These are phyloP conservation scores for Drosophila sp. DNA, from an alignment of 1,140 invertebrate genomes.

Conservation along the genomic window DNA sequence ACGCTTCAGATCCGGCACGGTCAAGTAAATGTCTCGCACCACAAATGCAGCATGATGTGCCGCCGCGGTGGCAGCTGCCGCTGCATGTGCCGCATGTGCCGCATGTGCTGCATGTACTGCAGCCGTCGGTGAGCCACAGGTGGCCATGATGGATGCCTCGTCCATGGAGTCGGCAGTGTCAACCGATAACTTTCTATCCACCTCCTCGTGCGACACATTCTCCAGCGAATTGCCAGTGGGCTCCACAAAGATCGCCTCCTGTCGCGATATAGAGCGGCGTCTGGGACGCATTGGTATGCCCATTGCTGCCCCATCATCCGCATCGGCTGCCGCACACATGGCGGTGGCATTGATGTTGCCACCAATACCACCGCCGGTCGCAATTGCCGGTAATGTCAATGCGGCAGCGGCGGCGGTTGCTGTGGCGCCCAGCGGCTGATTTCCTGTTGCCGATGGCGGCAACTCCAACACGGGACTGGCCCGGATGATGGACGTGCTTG, in stretches of 20 bases:
- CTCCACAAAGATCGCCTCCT: slow-evolving; percentile 91
- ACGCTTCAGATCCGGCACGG: slow-evolving; percentile 92
- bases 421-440: slow-evolving; percentile 32
- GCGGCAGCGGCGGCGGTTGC: slow-evolving; percentile 28
- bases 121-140: slow-evolving; percentile 64
- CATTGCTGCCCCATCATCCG: slow-evolving; percentile 62
- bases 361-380: slow-evolving; percentile 3
- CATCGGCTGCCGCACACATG: slow-evolving; percentile 62
- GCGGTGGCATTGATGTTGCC: slow-evolving; percentile 9
- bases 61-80: slow-evolving; percentile 15
- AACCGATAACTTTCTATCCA: slow-evolving; percentile 84
- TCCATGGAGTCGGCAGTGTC: slow-evolving; percentile 86
- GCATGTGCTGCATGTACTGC: slow-evolving; percentile 9
- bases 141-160: slow-evolving; percentile 82
- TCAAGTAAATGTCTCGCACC: slow-evolving; percentile 91
- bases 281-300: slow-evolving; percentile 84
- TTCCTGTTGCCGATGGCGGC: slow-evolving; percentile 48
- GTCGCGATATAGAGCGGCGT: slow-evolving; percentile 89
- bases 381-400: slow-evolving; percentile 32
- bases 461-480: slow-evolving; percentile 85
- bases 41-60: slow-evolving; percentile 60
- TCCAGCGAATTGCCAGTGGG: slow-evolving; percentile 88
- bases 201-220: slow-evolving; percentile 87
- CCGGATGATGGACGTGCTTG: slow-evolving; percentile 72
- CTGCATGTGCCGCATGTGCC: slow-evolving; percentile 13